Percentiles rank a stretch among this genome's conserved stretches.
These are phyloP conservation scores for Eulemur coronatus DNA, from an alignment of 2,797 vertebrate species.

Conservation along the genomic window DNA sequence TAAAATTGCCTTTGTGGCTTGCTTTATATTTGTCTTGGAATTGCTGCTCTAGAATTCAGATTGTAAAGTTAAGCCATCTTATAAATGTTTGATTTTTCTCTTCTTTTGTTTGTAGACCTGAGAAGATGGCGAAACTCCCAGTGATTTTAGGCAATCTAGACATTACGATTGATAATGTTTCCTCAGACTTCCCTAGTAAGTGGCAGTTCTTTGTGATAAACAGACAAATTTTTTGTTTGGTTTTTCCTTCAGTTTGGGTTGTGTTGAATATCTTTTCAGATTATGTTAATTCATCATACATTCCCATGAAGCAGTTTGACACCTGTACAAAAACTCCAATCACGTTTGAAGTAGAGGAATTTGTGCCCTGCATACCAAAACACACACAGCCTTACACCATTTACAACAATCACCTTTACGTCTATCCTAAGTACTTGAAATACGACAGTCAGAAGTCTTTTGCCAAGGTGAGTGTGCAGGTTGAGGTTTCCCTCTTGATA, in stretches of 20 bases:
- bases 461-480: slow-evolving; percentile 89
- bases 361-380: slow-evolving; percentile 95
- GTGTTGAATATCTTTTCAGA: slow-evolving; percentile 87
- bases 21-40: background rate
- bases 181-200: slow-evolving; percentile 95
- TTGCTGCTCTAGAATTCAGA: background rate
- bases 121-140: slow-evolving; percentile 98
- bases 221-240: background rate
- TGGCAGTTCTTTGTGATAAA: slow-evolving; percentile 47
- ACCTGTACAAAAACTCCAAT: slow-evolving; percentile 84
- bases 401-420: slow-evolving; percentile 98
- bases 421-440: slow-evolving; percentile 96
- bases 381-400: slow-evolving; percentile 96
- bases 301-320: slow-evolving; percentile 94
- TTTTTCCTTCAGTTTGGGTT: slow-evolving; percentile 68
- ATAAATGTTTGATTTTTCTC: slow-evolving; percentile 39
- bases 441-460: slow-evolving; percentile 97
- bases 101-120: slow-evolving; percentile 88
- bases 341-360: slow-evolving; percentile 95
- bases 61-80: background rate
- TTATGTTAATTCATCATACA: slow-evolving; percentile 97
- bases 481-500: background rate
- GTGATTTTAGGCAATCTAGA: slow-evolving; percentile 97
- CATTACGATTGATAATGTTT: slow-evolving; percentile 93
- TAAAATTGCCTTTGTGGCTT: background rate